Conservation (phyloP, 2,888 invertebrate species). For the Lasioglossum lativentre region DNA sequence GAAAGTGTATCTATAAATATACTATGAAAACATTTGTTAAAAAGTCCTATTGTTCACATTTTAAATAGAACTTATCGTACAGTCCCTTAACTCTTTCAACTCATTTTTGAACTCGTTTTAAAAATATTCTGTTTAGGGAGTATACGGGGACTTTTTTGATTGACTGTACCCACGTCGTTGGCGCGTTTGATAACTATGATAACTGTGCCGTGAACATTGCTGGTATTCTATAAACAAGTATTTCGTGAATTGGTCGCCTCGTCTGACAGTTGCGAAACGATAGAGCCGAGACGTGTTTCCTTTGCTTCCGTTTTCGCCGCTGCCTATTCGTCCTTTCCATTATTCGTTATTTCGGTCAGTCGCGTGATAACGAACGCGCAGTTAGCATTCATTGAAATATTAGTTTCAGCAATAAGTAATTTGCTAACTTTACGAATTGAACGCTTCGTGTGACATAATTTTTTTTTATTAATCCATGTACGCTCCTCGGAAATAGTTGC, state of each 20-base stretch:
- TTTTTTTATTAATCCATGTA: not conserved
- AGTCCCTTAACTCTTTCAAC: not conserved
- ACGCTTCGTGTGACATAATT: not conserved
- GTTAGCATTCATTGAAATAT: not conserved
- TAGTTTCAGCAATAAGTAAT: not conserved
- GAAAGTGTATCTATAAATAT: too few species aligned
- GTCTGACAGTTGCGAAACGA: slow-evolving; percentile 30
- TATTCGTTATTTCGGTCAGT: slow-evolving; percentile 25
- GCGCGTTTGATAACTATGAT: slow-evolving; percentile 57
- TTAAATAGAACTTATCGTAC: not conserved
- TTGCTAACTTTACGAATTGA: not conserved
- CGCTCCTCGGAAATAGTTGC: too few species aligned
- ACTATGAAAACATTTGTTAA: not conserved
- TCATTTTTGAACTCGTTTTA: not conserved
- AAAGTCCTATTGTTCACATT: not conserved
- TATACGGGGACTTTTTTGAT: not conserved
- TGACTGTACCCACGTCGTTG: not conserved
- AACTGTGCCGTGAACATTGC: slow-evolving; percentile 43
- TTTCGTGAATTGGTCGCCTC: slow-evolving; percentile 33
- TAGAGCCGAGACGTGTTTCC: slow-evolving; percentile 20
- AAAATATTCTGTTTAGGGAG: not conserved
- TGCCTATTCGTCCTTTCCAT: not conserved
- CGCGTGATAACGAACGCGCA: slow-evolving; percentile 4
- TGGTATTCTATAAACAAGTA: slow-evolving; percentile 60
- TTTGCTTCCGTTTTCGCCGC: slow-evolving; percentile 13